These are phyloP conservation scores for Cydia pomonella DNA, from an alignment of 1,140 invertebrate species.

Conservation along the genomic window DNA sequence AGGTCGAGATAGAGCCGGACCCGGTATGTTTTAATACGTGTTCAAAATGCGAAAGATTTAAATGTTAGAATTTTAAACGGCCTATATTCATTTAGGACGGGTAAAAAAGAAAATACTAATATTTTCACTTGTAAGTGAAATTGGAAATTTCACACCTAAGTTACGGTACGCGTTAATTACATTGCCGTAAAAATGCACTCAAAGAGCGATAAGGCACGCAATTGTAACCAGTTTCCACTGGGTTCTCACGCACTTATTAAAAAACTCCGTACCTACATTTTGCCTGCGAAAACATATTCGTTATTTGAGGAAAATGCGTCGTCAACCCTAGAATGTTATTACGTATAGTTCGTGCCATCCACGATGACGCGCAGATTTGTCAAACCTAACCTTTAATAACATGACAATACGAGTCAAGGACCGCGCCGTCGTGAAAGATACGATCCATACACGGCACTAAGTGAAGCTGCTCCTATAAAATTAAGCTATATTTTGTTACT, in stretches of 20 bases:
- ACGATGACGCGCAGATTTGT: too few relatives aligned
- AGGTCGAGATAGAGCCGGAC: too few relatives aligned
- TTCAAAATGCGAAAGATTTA: not conserved
- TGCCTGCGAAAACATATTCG: not conserved
- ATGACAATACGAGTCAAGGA: too few relatives aligned
- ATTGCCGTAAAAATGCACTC: constrained; percentile 8
- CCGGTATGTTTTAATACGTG: too few relatives aligned
- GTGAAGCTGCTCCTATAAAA: not conserved
- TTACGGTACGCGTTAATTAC: constrained; percentile 10
- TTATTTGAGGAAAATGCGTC: not conserved
- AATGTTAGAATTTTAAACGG: not conserved
- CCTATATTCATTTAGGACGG: too few relatives aligned
- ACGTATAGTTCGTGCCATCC: too few relatives aligned
- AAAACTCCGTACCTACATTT: constrained; percentile 1
- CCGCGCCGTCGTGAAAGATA: too few relatives aligned
- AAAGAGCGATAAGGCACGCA: not conserved
- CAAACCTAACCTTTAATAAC: too few relatives aligned
- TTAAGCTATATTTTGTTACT: not conserved
- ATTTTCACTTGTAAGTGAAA: constrained; percentile 9
- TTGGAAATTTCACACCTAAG: constrained; percentile 1
- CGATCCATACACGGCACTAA: not conserved
- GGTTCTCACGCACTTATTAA: constrained; percentile 8
- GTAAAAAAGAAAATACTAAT: not conserved
- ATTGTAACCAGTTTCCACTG: not conserved
- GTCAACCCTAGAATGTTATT: not conserved